Evolutionary conservation across 1,140 invertebrate genomes (phyloP).

Genomic region (Caligus rogercresseyi): DNA sequence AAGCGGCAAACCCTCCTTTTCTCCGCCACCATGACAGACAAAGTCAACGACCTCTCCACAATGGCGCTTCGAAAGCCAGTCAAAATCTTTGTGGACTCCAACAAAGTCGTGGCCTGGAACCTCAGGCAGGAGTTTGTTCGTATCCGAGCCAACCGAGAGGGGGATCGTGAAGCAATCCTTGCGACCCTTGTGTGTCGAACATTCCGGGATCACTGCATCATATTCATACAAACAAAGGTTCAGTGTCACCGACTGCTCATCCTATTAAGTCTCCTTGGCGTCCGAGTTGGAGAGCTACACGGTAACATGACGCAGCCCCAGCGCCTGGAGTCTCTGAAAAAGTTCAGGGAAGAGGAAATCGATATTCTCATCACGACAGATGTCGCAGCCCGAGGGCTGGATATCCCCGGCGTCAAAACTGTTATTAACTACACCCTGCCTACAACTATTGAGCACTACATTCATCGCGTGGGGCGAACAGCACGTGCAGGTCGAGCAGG

Average conservation of each 20-base stretch:
- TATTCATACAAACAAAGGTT: slow-evolving; percentile 90
- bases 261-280: slow-evolving; percentile 64
- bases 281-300: slow-evolving; percentile 78
- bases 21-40: slow-evolving; percentile 95
- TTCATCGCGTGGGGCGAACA: slow-evolving; percentile 83
- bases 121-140: slow-evolving; percentile 89
- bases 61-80: slow-evolving; percentile 79
- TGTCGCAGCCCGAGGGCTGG: slow-evolving; percentile 84
- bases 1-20: slow-evolving; percentile 95
- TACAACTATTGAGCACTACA: slow-evolving; percentile 79
- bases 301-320: slow-evolving; percentile 84
- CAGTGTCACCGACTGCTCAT: slow-evolving; percentile 50
- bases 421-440: slow-evolving; percentile 93
- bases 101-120: slow-evolving; percentile 60
- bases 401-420: slow-evolving; percentile 87
- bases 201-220: slow-evolving; percentile 77
- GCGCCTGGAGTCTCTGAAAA: slow-evolving; percentile 65
- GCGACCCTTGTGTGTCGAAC: slow-evolving; percentile 75
- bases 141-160: slow-evolving; percentile 58
- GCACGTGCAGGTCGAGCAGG: slow-evolving; percentile 75
- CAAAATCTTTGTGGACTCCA: slow-evolving; percentile 40
- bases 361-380: slow-evolving; percentile 89
- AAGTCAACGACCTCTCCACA: slow-evolving; percentile 77
- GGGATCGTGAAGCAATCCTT: slow-evolving; percentile 73
- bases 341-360: slow-evolving; percentile 69